Evolutionary conservation across 2,113 vertebrate species (phyloP).

Genomic region (Boulengeromyrus knoepffleri): DNA sequence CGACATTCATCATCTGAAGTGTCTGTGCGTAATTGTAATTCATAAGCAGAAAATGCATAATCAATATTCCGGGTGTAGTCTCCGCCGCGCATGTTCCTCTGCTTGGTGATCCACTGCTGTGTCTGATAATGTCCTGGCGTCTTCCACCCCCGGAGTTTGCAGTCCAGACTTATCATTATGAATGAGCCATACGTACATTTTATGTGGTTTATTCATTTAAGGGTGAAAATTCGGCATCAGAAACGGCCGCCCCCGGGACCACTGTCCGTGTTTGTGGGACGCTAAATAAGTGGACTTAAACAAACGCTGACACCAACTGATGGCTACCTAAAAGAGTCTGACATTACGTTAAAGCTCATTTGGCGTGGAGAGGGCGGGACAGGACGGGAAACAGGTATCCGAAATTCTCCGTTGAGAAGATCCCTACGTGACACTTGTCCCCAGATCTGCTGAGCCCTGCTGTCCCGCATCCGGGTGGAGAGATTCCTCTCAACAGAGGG

Average conservation of each 20-base stretch:
- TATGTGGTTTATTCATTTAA: not conserved
- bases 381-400: not conserved
- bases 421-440: not conserved
- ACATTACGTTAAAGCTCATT: not conserved
- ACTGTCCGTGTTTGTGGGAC: not conserved
- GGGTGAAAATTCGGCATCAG: not conserved
- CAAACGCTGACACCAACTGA: not conserved
- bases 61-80: not conserved
- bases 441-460: not conserved
- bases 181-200: not conserved
- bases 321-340: not conserved
- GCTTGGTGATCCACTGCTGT: not conserved
- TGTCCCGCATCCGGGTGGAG: not conserved
- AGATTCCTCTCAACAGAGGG: not conserved
- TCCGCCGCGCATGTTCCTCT: not conserved
- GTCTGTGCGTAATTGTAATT: conserved; percentile 2
- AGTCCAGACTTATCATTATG: not conserved
- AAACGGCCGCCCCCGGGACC: not conserved
- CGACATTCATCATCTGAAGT: conserved; percentile 1
- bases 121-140: not conserved
- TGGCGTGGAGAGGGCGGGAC: not conserved
- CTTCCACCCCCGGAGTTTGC: not conserved
- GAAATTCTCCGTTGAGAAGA: not conserved
- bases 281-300: not conserved
- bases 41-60: conserved; percentile 2